Evolutionary conservation across 2,888 invertebrate genomes (phyloP), one percentile per base, ranked within the genome.

Genomic region (Dascillus cervinus): DNA sequence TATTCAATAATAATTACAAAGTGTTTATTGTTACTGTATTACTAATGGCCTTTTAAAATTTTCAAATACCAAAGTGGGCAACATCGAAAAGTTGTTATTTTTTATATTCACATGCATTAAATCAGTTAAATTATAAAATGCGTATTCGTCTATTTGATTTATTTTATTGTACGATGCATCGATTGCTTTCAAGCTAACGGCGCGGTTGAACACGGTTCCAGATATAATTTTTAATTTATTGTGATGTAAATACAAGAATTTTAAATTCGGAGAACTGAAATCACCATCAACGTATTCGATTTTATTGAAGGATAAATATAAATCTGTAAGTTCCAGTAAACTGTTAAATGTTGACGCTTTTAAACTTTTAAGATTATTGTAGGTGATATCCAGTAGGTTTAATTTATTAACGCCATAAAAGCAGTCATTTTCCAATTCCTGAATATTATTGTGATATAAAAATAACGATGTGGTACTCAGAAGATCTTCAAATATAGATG

Each of bases 231-330:
- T 37, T 15, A 47, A 19, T 22, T 39, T 42, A 29, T 47, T 47
- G 22, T 47, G 44, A 21, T 41, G 42, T 22, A 47, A 11, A 25
- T 47, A 41, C 3, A 47, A 23, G 21, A 47, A 47, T 28, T 44
- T 42, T 13, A 47, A 26, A 10, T 34, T 43, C 1, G 11, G 11
- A 14, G 32, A 29, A 11, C 28, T 11, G 22, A 47, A 39, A 23
- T 44, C 39, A 11, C 47, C 45, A 2, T 29, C 32, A 22, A 47
- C 33, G 12, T n/a, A 23, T 12, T 43, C 43, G 20, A 47, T 46
- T 32, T 37, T 32, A 31, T 47, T 47, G 25, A 35, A 47, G n/a
- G 45, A 44, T 9, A 47, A 22, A 22, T 47, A 47, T 20, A 47
- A 21, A 13, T 47, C 42, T 11, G 44, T 23, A 20, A 47, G 34